A percentile compares a stretch with the other conserved stretches of the same genome.
phyloP scores from a whole-genome alignment of 2,113 vertebrate species.

The Antigone vipio region DNA sequence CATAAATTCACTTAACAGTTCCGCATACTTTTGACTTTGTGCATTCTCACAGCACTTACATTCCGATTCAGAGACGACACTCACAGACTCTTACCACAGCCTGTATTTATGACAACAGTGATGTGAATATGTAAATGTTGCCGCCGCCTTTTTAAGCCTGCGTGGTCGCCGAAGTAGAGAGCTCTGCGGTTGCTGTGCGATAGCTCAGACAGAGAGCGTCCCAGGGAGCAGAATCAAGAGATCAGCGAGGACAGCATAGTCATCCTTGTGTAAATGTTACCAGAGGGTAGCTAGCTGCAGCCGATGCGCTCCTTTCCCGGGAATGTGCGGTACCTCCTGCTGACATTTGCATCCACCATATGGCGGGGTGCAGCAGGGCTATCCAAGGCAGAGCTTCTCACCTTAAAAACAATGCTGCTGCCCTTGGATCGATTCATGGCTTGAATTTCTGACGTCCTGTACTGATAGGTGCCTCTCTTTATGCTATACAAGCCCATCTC shows the following conservation, averaged over 20 bases:
- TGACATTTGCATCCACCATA: not conserved
- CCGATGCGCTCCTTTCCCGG: accelerated
- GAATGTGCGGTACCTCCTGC: not conserved
- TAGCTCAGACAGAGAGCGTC: not conserved
- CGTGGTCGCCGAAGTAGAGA: not conserved
- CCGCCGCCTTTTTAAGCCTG: not conserved
- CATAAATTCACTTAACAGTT: not conserved
- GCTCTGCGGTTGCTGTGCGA: accelerated
- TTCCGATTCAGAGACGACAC: not conserved
- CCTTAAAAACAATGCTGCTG: not conserved
- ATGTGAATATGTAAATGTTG: not conserved
- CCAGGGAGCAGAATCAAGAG: not conserved
- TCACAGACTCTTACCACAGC: not conserved
- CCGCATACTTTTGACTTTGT: not conserved
- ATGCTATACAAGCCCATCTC: accelerated
- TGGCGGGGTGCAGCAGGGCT: not conserved
- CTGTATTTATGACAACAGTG: not conserved
- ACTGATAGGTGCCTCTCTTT: too few species aligned
- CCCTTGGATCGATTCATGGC: accelerated
- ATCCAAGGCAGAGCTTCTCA: not conserved
- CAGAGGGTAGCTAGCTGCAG: not conserved
- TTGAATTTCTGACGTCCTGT: accelerated
- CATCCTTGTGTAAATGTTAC: not conserved
- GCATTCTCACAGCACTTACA: not conserved
- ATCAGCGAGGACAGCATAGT: accelerated